A percentile compares a stretch with the other conserved stretches of the same genome.
phyloP scores from a whole-genome alignment of 2,113 vertebrate genomes.

The Lepus americanus region DNA sequence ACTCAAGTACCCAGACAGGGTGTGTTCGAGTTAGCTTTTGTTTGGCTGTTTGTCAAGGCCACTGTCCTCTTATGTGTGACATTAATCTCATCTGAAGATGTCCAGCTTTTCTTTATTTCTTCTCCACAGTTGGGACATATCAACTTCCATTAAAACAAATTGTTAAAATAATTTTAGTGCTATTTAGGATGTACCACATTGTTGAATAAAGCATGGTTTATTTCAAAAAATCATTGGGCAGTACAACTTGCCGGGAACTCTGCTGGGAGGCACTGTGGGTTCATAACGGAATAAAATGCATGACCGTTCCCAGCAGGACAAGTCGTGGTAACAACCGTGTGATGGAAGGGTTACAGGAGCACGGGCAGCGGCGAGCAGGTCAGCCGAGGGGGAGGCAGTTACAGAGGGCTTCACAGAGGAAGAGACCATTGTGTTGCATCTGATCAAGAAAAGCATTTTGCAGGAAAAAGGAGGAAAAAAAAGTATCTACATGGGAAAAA shows the following conservation, averaged over 20 bases:
- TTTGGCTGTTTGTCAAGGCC: not conserved
- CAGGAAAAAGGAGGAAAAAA: not conserved
- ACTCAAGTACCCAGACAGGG: not conserved
- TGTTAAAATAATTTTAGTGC: not conserved
- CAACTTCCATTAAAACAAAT: not conserved
- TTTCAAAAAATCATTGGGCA: not conserved
- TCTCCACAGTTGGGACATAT: not conserved
- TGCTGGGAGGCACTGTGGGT: not conserved
- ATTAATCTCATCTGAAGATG: not conserved
- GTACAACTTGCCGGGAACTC: not conserved
- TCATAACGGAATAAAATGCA: not conserved
- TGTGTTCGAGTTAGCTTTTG: not conserved
- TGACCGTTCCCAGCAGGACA: not conserved
- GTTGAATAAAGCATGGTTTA: not conserved
- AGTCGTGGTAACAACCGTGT: not conserved
- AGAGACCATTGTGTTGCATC: not conserved
- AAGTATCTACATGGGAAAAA: not conserved
- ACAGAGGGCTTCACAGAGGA: not conserved
- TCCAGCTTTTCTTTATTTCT: not conserved
- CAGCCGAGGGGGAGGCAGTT: not conserved
- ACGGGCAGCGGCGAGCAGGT: not conserved
- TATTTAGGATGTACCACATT: not conserved
- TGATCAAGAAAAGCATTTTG: constrained; percentile 1
- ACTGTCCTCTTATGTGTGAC: not conserved
- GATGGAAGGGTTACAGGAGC: too few relatives aligned